Conservation (phyloP, 2,113 vertebrate species). For the Corythaixoides concolor region DNA sequence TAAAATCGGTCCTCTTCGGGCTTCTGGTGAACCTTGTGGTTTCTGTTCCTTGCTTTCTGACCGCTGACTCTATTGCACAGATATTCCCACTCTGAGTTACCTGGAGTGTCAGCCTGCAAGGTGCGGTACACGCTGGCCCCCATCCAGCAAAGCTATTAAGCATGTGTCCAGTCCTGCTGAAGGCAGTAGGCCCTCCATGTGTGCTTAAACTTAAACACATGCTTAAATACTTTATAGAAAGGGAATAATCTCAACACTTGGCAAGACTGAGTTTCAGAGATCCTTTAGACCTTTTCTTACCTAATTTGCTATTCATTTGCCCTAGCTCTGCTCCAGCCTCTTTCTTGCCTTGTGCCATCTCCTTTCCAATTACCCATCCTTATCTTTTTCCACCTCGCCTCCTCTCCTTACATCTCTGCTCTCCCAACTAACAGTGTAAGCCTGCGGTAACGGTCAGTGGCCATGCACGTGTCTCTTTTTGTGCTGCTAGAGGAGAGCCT, state of each 20-base stretch:
- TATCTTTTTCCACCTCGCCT: not conserved
- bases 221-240: slow-evolving; percentile 9
- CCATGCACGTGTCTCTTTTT: slow-evolving; percentile 6
- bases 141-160: not conserved
- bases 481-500: not conserved
- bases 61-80: not conserved
- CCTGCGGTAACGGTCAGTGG: not conserved
- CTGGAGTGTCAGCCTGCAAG: not conserved
- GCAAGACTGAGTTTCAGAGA: not conserved
- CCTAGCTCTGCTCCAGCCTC: not conserved
- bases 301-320: not conserved
- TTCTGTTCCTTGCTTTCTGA: not conserved
- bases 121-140: fast-evolving
- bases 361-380: not conserved
- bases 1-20: not conserved
- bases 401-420: not conserved
- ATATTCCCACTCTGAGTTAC: not conserved
- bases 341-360: not conserved
- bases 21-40: not conserved
- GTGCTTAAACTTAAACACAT: slow-evolving; percentile 5
- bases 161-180: not conserved
- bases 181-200: not conserved
- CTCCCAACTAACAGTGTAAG: not conserved
- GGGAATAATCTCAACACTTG: not conserved
- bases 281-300: not conserved